phyloP scores from a whole-genome alignment of 2,797 vertebrate species.

The Ammospiza maritima region DNA sequence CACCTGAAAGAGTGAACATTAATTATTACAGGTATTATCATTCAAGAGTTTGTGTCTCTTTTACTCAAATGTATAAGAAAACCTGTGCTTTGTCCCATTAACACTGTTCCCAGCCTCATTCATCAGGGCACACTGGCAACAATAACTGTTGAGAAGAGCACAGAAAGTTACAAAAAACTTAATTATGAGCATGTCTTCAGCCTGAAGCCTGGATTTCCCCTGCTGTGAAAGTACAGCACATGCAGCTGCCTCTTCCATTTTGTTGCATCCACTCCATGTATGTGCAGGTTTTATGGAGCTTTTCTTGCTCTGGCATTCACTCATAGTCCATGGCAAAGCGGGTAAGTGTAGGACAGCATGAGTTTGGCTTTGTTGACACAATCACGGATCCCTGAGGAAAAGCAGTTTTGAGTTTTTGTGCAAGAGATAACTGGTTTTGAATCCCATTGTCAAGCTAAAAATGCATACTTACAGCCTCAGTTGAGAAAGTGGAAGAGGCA shows the following conservation, averaged over 20 bases:
- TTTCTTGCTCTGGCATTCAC: background rate
- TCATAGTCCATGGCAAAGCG: background rate
- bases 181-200: fast-evolving
- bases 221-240: background rate
- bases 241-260: background rate
- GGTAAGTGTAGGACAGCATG: background rate
- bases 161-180: background rate
- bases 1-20: background rate
- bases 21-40: background rate
- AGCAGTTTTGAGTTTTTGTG: background rate
- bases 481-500: background rate
- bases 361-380: background rate
- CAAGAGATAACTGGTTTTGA: background rate
- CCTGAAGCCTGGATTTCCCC: background rate
- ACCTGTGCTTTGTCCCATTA: background rate
- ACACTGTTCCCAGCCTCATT: background rate
- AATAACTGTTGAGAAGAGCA: background rate
- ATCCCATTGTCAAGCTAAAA: background rate
- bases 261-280: fast-evolving
- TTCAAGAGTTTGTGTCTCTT: background rate
- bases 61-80: background rate
- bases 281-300: background rate
- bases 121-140: background rate
- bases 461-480: background rate
- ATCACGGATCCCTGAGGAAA: background rate